A percentile compares a stretch with the other conserved stretches of the same genome.
Conservation (phyloP, 2,797 vertebrate genomes). For the Cercopithecus mitis region DNA sequence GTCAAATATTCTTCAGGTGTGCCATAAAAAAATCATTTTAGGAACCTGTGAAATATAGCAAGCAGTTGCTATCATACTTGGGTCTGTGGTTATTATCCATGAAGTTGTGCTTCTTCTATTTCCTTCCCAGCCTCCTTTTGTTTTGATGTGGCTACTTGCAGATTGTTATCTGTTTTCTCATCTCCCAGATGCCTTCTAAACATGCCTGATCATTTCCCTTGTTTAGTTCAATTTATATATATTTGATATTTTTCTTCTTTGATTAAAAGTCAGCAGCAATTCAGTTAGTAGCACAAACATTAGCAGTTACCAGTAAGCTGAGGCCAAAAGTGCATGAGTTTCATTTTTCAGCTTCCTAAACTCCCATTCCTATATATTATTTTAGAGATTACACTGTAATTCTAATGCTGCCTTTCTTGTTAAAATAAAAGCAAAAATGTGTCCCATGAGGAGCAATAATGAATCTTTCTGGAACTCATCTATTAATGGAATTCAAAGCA, state of each 20-base stretch:
- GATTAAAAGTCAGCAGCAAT: constrained; percentile 33
- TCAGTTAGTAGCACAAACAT: constrained; percentile 7
- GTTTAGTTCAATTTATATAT: background rate
- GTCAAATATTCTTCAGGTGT: background rate
- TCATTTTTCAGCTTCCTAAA: background rate
- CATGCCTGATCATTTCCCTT: background rate
- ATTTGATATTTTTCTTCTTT: constrained; percentile 49
- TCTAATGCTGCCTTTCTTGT: background rate
- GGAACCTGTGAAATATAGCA: background rate
- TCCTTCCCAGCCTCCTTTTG: background rate
- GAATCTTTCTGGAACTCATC: background rate
- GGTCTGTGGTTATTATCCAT: background rate
- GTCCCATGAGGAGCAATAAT: background rate
- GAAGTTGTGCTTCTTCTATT: background rate
- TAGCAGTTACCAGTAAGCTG: background rate
- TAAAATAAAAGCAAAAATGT: background rate
- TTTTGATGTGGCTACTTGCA: background rate
- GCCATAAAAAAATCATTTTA: background rate
- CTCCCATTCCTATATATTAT: background rate
- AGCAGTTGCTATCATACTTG: background rate
- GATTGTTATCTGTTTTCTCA: background rate
- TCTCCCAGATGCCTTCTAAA: background rate
- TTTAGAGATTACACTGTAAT: background rate
- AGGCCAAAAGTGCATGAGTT: background rate
- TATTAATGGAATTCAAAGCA: background rate